Percentiles rank a stretch among this genome's conserved stretches.
phyloP scores from a whole-genome alignment of 37 sponge, comb jelly and placozoan genomes.

The Corticium candelabrum region DNA sequence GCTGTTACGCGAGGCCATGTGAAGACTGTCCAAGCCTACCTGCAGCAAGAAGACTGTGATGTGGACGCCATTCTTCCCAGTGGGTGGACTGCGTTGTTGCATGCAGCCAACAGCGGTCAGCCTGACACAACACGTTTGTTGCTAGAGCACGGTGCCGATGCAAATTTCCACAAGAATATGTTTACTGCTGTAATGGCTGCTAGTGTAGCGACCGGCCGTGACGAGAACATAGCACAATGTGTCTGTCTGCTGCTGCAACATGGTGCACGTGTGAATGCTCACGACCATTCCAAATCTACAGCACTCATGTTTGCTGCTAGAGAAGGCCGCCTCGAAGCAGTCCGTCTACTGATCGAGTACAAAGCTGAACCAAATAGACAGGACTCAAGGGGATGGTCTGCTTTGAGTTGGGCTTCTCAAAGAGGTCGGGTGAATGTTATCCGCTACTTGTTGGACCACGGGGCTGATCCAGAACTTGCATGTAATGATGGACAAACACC shows the following conservation, averaged over 20 bases:
- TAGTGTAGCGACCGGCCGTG: conserved; percentile 17
- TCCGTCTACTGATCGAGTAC: conserved; percentile 14
- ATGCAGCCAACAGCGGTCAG: neutral
- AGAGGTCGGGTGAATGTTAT: conserved; percentile 14
- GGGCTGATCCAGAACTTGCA: conserved; percentile 6
- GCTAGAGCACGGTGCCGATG: neutral
- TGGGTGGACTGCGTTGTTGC: neutral
- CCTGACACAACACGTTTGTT: neutral
- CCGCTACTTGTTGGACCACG: conserved; percentile 13
- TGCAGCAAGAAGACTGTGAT: neutral
- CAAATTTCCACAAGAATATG: conserved; percentile 14
- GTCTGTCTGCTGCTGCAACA: conserved; percentile 33
- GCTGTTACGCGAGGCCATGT: neutral
- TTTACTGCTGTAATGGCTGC: conserved; percentile 48
- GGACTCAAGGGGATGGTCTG: conserved; percentile 53
- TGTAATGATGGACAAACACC: conserved; percentile 32
- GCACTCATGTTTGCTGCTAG: conserved; percentile 55
- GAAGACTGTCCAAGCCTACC: neutral
- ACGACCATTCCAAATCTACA: conserved; percentile 51
- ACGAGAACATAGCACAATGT: conserved; percentile 17
- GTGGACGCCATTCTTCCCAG: neutral
- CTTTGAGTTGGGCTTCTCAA: conserved; percentile 34
- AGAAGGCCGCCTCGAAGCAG: conserved; percentile 17
- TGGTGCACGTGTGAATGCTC: conserved; percentile 45
- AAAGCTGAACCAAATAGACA: conserved; percentile 51